Conservation (phyloP, 2,888 invertebrate species). For the Cepaea hortensis region DNA sequence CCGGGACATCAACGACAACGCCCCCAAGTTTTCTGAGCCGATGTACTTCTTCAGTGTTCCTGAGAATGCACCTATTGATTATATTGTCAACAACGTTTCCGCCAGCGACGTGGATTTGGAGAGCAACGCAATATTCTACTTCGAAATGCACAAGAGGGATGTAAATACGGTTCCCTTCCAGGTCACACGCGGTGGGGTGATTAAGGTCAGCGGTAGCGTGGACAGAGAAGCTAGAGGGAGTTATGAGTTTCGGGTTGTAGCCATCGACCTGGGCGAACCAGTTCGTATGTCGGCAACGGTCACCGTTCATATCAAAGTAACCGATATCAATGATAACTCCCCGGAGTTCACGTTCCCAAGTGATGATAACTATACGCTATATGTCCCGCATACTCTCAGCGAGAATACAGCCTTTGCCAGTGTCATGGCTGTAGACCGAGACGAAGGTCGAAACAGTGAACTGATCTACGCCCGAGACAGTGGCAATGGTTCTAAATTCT, state of each 20-base stretch:
- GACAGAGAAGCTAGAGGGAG: slow-evolving; percentile 81
- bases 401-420: slow-evolving; percentile 46
- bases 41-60: slow-evolving; percentile 49
- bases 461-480: slow-evolving; percentile 48
- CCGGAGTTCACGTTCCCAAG: slow-evolving; percentile 58
- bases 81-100: slow-evolving; percentile 45
- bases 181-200: slow-evolving; percentile 84
- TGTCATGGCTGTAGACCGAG: slow-evolving; percentile 45
- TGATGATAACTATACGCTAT: slow-evolving; percentile 57
- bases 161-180: slow-evolving; percentile 47
- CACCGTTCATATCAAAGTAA: slow-evolving; percentile 53
- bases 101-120: slow-evolving; percentile 52
- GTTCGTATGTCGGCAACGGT: slow-evolving; percentile 43
- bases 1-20: slow-evolving; percentile 53
- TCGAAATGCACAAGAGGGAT: slow-evolving; percentile 36
- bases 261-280: slow-evolving; percentile 63
- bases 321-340: slow-evolving; percentile 66
- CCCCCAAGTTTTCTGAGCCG: slow-evolving; percentile 48
- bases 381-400: slow-evolving; percentile 52
- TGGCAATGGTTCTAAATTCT: slow-evolving; percentile 48
- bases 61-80: slow-evolving; percentile 42
- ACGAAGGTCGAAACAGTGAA: slow-evolving; percentile 46
- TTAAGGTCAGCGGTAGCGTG: slow-evolving; percentile 88
- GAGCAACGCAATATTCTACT: slow-evolving; percentile 49
- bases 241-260: slow-evolving; percentile 67